Evolutionary conservation across 2,888 invertebrate genomes (phyloP), one percentile per base, ranked within the genome.

Genomic region (Ceramica pisi): DNA sequence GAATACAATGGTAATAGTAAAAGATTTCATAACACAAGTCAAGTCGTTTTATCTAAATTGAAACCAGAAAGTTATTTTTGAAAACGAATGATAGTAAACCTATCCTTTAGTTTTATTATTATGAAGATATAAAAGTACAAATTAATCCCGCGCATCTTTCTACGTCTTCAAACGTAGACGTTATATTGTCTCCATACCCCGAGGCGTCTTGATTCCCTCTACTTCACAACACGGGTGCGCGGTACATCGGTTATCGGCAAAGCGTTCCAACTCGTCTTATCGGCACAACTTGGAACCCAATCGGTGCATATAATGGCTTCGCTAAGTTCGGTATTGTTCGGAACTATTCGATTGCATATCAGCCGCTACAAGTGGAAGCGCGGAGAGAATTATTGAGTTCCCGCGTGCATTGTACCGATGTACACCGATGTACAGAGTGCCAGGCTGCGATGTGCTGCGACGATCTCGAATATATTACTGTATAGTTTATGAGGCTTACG

Each of bases 341-440:
- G 35, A 75, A 83, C 74, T 81, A 71, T 70, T 72, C 78, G 68
- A 53, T 67, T 80, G 81, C 77, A 82, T 82, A 70, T 82, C 74
- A 55, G 66, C 63, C 60, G 67, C 61, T 71, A 67, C 73, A 69
- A 67, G 67, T 56, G 57, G 21, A n/a, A 74, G 61, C 51, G 48
- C 57, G 26, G 50, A 12, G 50, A 68, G 72, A 71, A 70, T 77
- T 80, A 65, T 71, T 76, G 68, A 76, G 38, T 41, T 16, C 51
- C 26, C 46, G 35, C 63, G 59, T 26, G 75, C 56, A 35, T 46
- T 56, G 67, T 60, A 31, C 31, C 48, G 8, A 46, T 51, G 7
- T 26, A 51, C 23, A 10, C 9, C 48, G 9, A 35, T 19, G 50
- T 23, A 51, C 50, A 12, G 23, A 51, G 9, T 23, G 50, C 57